Percentiles rank a stretch among this genome's conserved stretches.
Conservation (phyloP, 35 echinoderm and acorn worm species). For the Ophioderma brevispina region DNA sequence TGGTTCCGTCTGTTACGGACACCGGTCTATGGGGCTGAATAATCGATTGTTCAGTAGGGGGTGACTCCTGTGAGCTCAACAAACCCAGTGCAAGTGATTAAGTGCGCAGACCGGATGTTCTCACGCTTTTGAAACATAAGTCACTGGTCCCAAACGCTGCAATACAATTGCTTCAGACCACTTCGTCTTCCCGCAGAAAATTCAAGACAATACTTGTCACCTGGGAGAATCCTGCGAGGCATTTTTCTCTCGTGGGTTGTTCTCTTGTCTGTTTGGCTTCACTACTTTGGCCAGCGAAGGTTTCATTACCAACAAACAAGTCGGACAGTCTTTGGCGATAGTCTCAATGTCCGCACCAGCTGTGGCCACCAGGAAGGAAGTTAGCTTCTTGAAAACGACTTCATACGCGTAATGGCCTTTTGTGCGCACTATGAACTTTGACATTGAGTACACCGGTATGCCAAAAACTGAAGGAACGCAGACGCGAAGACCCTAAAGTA, state of each 20-base stretch:
- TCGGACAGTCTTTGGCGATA: too few species aligned
- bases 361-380: conserved; percentile 68
- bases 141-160: not conserved
- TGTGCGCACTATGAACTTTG: conserved; percentile 61
- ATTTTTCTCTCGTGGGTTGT: not conserved
- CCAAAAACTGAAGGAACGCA: conserved; percentile 39
- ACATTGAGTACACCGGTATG: conserved; percentile 39
- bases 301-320: too few species aligned
- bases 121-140: not conserved
- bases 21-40: not conserved
- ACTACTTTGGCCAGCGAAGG: too few species aligned
- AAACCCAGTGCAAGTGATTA: not conserved
- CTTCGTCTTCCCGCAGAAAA: not conserved
- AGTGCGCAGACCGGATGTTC: not conserved
- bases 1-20: too few species aligned
- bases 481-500: conserved; percentile 55
- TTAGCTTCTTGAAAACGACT: conserved; percentile 44
- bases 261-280: not conserved
- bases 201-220: not conserved
- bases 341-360: conserved; percentile 42
- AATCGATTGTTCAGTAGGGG: not conserved
- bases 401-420: conserved; percentile 59
- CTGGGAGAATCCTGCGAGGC: not conserved
- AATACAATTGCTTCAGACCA: not conserved
- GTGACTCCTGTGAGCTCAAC: not conserved